Evolutionary conservation across 1,140 invertebrate genomes (phyloP).

Genomic region (Acromyrmex echinatior): DNA sequence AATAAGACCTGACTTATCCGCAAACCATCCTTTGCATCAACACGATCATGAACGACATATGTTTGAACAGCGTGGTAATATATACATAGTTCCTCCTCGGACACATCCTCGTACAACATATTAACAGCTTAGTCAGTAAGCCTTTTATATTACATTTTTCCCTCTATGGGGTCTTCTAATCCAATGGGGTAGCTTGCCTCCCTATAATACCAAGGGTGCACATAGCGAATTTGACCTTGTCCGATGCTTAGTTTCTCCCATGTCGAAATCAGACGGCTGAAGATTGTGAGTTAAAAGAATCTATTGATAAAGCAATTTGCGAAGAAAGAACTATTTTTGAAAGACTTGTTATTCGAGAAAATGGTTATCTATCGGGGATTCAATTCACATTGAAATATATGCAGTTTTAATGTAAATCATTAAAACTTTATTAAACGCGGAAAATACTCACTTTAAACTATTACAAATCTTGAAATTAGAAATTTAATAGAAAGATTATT

Average conservation of each 20-base stretch:
- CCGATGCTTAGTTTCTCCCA: slow-evolving; percentile 65
- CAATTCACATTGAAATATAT: background rate
- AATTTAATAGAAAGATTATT: background rate
- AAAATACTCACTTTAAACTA: background rate
- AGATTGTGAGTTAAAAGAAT: slow-evolving; percentile 45
- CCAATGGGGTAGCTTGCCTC: slow-evolving; percentile 79
- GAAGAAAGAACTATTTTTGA: slow-evolving; percentile 11
- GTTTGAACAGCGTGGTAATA: slow-evolving; percentile 83
- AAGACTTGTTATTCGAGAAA: background rate
- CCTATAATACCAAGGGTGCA: slow-evolving; percentile 71
- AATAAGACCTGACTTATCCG: slow-evolving; percentile 46
- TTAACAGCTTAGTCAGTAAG: slow-evolving; percentile 87
- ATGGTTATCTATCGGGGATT: background rate
- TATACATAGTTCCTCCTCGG: slow-evolving; percentile 83
- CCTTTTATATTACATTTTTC: slow-evolving; percentile 88
- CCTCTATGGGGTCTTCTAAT: slow-evolving; percentile 86
- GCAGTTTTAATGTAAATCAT: background rate
- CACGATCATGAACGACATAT: slow-evolving; percentile 81
- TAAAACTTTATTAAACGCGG: background rate
- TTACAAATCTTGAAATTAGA: background rate
- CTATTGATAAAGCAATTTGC: slow-evolving; percentile 31
- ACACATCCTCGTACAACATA: slow-evolving; percentile 85
- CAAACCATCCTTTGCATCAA: slow-evolving; percentile 64
- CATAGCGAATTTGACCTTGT: slow-evolving; percentile 68
- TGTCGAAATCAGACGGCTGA: slow-evolving; percentile 59